Percentiles rank a stretch among this genome's conserved stretches.
phyloP scores from a whole-genome alignment of 2,113 vertebrate genomes.

The Charadrius vociferus region DNA sequence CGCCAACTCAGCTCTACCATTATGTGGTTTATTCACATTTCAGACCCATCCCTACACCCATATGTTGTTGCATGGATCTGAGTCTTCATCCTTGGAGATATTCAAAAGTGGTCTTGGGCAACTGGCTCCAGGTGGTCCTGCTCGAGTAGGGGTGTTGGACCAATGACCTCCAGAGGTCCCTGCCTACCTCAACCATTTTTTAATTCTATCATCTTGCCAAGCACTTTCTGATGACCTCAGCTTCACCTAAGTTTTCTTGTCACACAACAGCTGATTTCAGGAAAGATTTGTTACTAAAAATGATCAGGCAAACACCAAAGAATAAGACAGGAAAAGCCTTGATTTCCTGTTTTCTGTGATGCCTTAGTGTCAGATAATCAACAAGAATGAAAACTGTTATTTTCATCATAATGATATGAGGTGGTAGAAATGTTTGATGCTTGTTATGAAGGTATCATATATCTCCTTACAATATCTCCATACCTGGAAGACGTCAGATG shows the following conservation, averaged over 20 bases:
- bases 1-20: not conserved
- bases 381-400: not conserved
- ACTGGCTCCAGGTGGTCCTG: not conserved
- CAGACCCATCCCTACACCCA: not conserved
- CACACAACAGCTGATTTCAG: not conserved
- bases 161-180: not conserved
- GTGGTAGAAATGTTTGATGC: not conserved
- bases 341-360: not conserved
- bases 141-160: not conserved
- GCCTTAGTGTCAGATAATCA: not conserved
- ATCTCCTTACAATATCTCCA: not conserved
- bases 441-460: not conserved
- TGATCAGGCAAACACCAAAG: not conserved
- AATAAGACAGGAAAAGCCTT: not conserved
- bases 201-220: not conserved
- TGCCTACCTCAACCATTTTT: not conserved
- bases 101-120: not conserved
- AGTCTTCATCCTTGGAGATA: not conserved
- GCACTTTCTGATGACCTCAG: not conserved
- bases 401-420: not conserved
- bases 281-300: not conserved
- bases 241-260: not conserved
- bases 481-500: not conserved
- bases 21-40: not conserved
- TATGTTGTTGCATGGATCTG: not conserved